Conservation (phyloP, 2,888 invertebrate genomes). For the Cephus sareptanus region DNA sequence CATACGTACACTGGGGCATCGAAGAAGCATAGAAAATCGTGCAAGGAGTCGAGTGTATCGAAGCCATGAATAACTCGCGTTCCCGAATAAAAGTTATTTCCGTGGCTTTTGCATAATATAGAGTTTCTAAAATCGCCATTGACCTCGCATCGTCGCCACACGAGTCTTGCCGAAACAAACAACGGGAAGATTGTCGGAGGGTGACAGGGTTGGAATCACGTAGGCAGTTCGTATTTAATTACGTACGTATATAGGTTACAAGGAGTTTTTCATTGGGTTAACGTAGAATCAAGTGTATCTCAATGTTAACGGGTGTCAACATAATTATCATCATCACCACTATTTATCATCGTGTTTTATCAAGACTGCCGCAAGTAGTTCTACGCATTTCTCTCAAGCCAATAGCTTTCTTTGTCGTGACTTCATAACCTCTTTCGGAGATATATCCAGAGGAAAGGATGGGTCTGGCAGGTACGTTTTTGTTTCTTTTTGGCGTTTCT, state of each 20-base stretch:
- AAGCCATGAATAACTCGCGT: constrained; percentile 9
- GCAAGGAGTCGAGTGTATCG: not conserved
- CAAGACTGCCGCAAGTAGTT: not conserved
- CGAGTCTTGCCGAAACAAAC: not conserved
- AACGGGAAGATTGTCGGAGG: not conserved
- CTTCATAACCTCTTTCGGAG: not conserved
- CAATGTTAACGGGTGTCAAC: not conserved
- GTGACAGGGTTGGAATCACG: not conserved
- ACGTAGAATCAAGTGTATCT: not conserved
- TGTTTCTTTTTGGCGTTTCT: not conserved
- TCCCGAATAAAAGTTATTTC: constrained; percentile 29
- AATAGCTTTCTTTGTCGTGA: not conserved
- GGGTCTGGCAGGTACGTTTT: constrained; percentile 30
- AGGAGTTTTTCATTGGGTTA: not conserved
- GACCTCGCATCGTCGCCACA: not conserved
- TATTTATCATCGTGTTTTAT: not conserved
- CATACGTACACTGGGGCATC: not conserved
- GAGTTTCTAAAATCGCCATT: not conserved
- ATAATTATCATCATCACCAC: not conserved
- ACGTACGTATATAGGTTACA: not conserved
- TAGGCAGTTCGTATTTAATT: not conserved
- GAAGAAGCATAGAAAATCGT: not conserved
- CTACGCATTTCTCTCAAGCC: not conserved
- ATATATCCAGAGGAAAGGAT: constrained; percentile 9
- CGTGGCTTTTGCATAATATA: constrained; percentile 24